Evolutionary conservation across 2,797 vertebrate species (phyloP), one percentile per base, ranked within the genome.

Genomic region (Crenichthys baileyi): DNA sequence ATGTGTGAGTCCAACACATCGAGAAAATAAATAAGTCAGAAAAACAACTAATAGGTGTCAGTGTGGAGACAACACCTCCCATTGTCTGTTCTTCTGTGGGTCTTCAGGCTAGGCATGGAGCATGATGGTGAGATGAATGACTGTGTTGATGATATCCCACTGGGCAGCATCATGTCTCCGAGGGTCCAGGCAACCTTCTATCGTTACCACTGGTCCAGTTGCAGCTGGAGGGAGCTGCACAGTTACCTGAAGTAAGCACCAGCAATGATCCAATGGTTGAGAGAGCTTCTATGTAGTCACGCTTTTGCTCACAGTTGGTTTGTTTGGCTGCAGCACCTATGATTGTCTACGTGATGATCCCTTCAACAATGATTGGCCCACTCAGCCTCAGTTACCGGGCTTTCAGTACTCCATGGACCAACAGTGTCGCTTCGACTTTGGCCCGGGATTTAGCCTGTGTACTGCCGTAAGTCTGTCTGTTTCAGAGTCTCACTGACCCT

Each of bases 81-180:
- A 0, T 0, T 24, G 16, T 70, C 65, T 48, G 3, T 46, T 22
- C 44, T 0, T 46, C n/a, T 22, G 0, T 44, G 56, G 53, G 56
- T 79, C 53, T 65, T 68, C 82, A 93, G 90, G 56, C 78, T 90
- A 63, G 87, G 93, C 0, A 94, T 91, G 89, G 96, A 98, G 83
- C 98, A 99, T 0, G 98, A 99, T 0, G 98, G 98, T 0, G 97
- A 98, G 89, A 97, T 96, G 2, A 99, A 99, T 84, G 95, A 96
- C 46, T 99, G 98, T 0, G 95, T 91, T 0, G 98, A 99, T 0
- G 98, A 99, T 80, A 97, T 99, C 11, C 93, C 94, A 1, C 90
- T 99, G 94, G 98, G 98, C 73, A 99, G 98, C 93, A 99, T 99
- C 94, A 99, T 99, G 98, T 98, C 98, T 3, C 98, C 98, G 0